Percentiles rank a stretch among this genome's conserved stretches.
Conservation (phyloP, 2,888 invertebrate genomes). For the Cerastis rubricosa region DNA sequence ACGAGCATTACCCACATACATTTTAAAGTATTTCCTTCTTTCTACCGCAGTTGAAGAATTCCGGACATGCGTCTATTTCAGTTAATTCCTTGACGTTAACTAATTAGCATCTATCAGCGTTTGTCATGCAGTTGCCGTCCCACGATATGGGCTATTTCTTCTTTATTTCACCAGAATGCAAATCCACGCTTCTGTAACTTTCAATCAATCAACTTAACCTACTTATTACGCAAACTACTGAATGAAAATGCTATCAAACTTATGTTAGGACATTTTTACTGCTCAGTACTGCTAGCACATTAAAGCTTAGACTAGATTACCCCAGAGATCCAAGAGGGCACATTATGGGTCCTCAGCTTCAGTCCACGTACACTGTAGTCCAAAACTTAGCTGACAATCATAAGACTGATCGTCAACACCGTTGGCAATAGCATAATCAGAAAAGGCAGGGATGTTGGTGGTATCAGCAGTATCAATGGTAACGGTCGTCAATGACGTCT, state of each 20-base stretch:
- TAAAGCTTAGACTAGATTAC: not conserved
- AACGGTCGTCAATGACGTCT: not conserved
- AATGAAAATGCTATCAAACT: not conserved
- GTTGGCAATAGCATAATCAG: not conserved
- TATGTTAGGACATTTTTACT: not conserved
- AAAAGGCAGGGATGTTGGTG: not conserved
- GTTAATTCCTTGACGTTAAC: slow-evolving; percentile 43
- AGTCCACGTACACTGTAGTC: too few relatives aligned
- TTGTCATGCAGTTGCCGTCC: slow-evolving; percentile 38
- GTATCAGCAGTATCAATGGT: not conserved
- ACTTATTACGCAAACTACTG: not conserved
- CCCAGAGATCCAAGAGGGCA: not conserved
- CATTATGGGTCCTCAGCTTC: not conserved
- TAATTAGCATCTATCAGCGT: slow-evolving; percentile 37
- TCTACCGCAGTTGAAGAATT: slow-evolving; percentile 47
- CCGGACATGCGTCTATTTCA: slow-evolving; percentile 55
- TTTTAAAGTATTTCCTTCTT: slow-evolving; percentile 63
- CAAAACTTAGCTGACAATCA: not conserved
- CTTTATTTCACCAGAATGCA: slow-evolving; percentile 7
- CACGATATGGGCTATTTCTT: slow-evolving; percentile 1
- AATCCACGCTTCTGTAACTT: not conserved
- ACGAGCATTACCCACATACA: slow-evolving; percentile 56
- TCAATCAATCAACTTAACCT: not conserved
- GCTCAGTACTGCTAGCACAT: not conserved
- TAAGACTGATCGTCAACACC: not conserved